Evolutionary conservation across 2,797 vertebrate species (phyloP), one percentile per base, ranked within the genome.

Genomic region (Pogonophryne albipinna): DNA sequence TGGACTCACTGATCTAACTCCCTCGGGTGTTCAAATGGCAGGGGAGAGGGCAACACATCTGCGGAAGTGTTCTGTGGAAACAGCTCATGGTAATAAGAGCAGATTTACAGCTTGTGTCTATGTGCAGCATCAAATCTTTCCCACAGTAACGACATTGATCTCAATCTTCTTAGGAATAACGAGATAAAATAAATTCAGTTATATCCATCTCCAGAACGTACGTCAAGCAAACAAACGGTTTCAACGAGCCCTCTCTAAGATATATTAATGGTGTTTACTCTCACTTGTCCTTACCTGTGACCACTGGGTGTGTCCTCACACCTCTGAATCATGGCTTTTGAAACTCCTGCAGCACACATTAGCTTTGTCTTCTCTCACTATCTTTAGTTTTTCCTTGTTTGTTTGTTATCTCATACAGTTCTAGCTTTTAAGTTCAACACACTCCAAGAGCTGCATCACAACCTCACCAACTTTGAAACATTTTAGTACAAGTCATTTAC

Each of bases 261-360:
- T 3, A 76, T 78, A 87, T 86, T 86, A 90, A 90, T 93, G 82
- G 61, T 93, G 90, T 93, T 90, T 90, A 84, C 86, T 78, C 85
- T 91, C 80, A 74, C 82, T 74, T 84, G 79, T 86, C 85, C 64
- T 85, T 61, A 80, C 78, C 56, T 77, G 80, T 88, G 84, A 89
- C 77, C 57, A 72, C 66, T 70, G 72, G 86, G 83, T 23, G 74
- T 88, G 82, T 82, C 76, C 49, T 80, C 60, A 53, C 67, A 78
- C 55, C 78, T 90, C 83, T 89, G 84, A 90, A 82, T 92, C 83
- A 86, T 68, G 58, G 65, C 78, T 83, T 79, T 83, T 84, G 78
- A 86, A 85, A 89, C 78, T 76, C 47, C 64, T 76, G 51, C 52
- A 55, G 68, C 82, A 84, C 78, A 78, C 84, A 56, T 68, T 52